Conservation (phyloP, 1,140 invertebrate genomes). For the Trichonephila clavata region DNA sequence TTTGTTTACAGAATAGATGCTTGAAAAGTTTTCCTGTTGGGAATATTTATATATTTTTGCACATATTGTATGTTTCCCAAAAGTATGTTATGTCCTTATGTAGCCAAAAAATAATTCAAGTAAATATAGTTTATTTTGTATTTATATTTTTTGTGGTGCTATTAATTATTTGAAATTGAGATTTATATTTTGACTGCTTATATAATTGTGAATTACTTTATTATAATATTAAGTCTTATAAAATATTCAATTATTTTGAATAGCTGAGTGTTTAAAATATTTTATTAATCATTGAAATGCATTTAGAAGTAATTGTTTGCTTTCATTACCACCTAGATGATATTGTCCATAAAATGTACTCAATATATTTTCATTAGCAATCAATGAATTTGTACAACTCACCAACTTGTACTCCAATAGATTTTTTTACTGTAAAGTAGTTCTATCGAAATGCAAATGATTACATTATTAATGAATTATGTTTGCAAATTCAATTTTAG, state of each 20-base stretch:
- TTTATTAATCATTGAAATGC: too few relatives aligned
- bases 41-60: background rate
- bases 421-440: background rate
- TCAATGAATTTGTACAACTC: background rate
- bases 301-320: background rate
- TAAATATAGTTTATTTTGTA: background rate
- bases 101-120: background rate
- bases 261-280: too few relatives aligned
- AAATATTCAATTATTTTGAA: background rate
- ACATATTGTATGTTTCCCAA: background rate
- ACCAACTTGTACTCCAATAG: background rate
- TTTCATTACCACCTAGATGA: background rate
- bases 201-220: background rate
- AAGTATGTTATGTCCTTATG: background rate
- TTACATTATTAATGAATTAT: background rate
- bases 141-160: slow-evolving; percentile 26
- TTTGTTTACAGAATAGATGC: slow-evolving; percentile 9
- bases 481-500: background rate
- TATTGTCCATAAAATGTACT: background rate
- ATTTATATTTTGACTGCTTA: background rate
- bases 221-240: background rate
- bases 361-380: background rate
- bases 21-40: background rate
- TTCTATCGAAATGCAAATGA: background rate
- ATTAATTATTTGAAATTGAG: slow-evolving; percentile 20